phyloP scores from a whole-genome alignment of 2,113 vertebrate species.

The Parus major region DNA sequence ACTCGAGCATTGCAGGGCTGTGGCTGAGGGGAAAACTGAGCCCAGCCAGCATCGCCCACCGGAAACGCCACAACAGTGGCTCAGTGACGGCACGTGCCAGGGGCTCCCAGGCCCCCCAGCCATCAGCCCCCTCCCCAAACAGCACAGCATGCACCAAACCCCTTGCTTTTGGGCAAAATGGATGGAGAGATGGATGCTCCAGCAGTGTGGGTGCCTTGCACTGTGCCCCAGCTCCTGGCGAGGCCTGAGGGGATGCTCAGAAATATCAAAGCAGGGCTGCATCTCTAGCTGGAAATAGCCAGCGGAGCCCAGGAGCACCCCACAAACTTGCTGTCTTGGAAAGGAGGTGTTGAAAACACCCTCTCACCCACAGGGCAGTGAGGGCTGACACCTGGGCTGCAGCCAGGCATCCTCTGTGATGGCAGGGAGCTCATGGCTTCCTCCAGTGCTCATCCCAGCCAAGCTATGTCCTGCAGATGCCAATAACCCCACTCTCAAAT shows the following conservation, averaged over 20 bases:
- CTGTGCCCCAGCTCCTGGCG: neutral
- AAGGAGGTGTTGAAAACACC: neutral
- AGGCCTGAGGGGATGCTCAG: neutral
- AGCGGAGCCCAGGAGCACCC: neutral
- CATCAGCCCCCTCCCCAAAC: neutral
- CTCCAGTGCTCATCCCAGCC: neutral
- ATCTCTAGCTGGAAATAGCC: neutral
- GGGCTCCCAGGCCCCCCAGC: neutral
- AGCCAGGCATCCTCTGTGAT: neutral
- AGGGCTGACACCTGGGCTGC: neutral
- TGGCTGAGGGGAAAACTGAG: slow-evolving; percentile 2
- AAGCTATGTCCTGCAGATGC: neutral
- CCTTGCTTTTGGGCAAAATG: neutral
- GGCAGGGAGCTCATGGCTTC: neutral
- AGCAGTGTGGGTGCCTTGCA: neutral
- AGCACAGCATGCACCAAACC: accelerated
- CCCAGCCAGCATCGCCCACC: neutral
- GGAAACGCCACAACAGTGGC: neutral
- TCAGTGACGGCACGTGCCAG: neutral
- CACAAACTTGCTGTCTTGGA: neutral
- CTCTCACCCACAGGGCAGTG: neutral
- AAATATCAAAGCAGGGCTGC: neutral
- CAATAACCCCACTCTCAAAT: slow-evolving; percentile 32
- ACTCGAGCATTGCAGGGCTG: neutral
- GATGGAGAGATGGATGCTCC: accelerated